These are phyloP conservation scores for Rousettus leschenaultii DNA, from an alignment of 2,113 vertebrate genomes.

Conservation along the genomic window DNA sequence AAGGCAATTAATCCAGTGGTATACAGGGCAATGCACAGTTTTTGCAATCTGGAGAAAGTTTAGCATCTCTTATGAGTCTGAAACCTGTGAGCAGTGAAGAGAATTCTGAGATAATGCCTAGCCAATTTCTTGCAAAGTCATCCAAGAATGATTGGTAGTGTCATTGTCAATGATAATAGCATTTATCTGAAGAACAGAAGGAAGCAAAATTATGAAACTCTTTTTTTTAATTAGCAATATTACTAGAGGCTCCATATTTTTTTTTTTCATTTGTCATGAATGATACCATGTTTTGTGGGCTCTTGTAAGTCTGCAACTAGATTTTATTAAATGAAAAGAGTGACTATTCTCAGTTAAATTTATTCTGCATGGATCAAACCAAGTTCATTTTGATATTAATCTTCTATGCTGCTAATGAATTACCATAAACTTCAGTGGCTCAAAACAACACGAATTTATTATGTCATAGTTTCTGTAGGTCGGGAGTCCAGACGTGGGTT, in stretches of 20 bases:
- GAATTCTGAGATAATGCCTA: background rate
- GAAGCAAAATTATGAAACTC: slow-evolving; percentile 51
- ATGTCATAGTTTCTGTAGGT: background rate
- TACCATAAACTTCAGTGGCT: background rate
- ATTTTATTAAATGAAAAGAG: slow-evolving; percentile 49
- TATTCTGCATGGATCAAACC: background rate
- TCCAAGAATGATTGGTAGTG: slow-evolving; percentile 39
- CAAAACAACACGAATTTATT: background rate
- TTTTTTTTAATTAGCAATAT: slow-evolving; percentile 56
- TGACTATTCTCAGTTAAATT: slow-evolving; percentile 15
- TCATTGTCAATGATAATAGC: slow-evolving; percentile 27
- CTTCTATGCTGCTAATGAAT: slow-evolving; percentile 44
- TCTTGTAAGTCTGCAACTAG: slow-evolving; percentile 21
- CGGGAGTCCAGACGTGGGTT: background rate
- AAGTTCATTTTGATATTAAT: slow-evolving; percentile 18
- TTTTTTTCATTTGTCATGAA: slow-evolving; percentile 48
- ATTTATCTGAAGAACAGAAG: slow-evolving; percentile 39
- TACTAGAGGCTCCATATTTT: slow-evolving; percentile 4
- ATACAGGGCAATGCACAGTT: background rate
- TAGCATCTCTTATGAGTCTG: background rate
- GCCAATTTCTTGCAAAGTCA: slow-evolving; percentile 35
- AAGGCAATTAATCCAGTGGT: background rate
- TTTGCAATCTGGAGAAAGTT: background rate
- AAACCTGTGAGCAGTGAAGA: slow-evolving; percentile 3
- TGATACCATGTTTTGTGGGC: slow-evolving; percentile 22